These are phyloP conservation scores for Liasis olivaceus DNA, from an alignment of 2,797 vertebrate species.

Conservation along the genomic window DNA sequence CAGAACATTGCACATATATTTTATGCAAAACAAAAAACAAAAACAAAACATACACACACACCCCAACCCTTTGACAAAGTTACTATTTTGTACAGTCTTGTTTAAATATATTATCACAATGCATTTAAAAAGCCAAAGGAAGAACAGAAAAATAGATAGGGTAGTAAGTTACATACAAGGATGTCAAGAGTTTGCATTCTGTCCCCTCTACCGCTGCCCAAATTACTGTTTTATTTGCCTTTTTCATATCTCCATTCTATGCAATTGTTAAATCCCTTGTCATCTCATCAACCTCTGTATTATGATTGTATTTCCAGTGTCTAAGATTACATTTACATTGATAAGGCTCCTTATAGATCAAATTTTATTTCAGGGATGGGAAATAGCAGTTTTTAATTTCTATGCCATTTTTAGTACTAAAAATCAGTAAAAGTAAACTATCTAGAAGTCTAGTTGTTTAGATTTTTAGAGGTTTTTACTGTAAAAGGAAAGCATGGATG, in stretches of 20 bases:
- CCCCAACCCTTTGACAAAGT: background rate
- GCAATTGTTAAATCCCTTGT: background rate
- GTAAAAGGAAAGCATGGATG: background rate
- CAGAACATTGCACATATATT: background rate
- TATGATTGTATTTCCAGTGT: slow-evolving; percentile 31
- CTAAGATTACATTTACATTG: background rate
- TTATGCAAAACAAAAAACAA: background rate
- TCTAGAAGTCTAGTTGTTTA: background rate
- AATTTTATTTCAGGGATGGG: background rate
- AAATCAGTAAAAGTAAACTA: background rate
- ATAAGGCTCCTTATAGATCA: background rate
- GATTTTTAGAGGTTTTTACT: background rate
- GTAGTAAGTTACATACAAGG: background rate
- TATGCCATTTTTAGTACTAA: background rate
- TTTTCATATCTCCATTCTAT: background rate
- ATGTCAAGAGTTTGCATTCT: background rate
- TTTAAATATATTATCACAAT: background rate
- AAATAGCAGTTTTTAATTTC: background rate
- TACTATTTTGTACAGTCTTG: background rate
- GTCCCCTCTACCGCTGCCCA: background rate
- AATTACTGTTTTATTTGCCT: slow-evolving; percentile 6
- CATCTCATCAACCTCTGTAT: background rate
- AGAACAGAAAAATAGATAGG: slow-evolving; percentile 16
- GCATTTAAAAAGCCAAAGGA: background rate
- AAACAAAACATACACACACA: no score